A percentile compares a stretch with the other conserved stretches of the same genome.
Evolutionary conservation across 2,888 invertebrate genomes (phyloP).

Genomic region (Drosophila borealis): DNA sequence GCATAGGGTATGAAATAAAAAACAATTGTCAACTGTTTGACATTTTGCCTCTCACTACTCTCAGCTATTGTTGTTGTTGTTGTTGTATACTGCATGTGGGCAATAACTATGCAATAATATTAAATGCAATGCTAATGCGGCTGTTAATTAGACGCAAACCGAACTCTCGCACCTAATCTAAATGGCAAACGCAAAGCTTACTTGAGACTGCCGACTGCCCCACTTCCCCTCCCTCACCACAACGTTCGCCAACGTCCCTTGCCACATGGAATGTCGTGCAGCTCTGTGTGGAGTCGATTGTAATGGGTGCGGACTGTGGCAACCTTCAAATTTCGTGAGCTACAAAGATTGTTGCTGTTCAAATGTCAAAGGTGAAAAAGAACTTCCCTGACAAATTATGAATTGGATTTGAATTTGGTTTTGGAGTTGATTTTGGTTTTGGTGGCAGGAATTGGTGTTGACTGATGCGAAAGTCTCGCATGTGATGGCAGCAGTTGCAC

Average conservation of each 20-base stretch:
- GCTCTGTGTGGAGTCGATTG: constrained; percentile 20
- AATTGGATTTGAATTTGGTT: not conserved
- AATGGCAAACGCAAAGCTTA: constrained; percentile 57
- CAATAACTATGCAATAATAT: constrained; percentile 42
- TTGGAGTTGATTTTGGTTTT: not conserved
- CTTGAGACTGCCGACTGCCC: constrained; percentile 8
- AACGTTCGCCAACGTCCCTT: not conserved
- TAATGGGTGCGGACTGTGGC: constrained; percentile 50
- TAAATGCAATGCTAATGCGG: constrained; percentile 52
- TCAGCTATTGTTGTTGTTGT: constrained; percentile 16
- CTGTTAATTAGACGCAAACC: constrained; percentile 60
- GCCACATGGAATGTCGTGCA: constrained; percentile 63
- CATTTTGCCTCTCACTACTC: constrained; percentile 37
- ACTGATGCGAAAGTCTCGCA: constrained; percentile 18
- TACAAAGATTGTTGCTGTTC: constrained; percentile 7
- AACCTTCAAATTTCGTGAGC: constrained; percentile 69
- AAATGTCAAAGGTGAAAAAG: constrained; percentile 73
- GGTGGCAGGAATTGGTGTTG: not conserved
- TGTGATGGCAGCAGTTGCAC: constrained; percentile 25
- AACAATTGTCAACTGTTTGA: constrained; percentile 47
- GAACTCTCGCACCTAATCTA: constrained; percentile 63
- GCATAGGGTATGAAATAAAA: constrained; percentile 15
- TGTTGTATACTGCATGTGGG: constrained; percentile 38
- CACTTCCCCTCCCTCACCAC: constrained; percentile 21
- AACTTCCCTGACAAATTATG: constrained; percentile 62